Conservation (phyloP, 1,140 invertebrate species). For the Pemphigus obesinymphae region DNA sequence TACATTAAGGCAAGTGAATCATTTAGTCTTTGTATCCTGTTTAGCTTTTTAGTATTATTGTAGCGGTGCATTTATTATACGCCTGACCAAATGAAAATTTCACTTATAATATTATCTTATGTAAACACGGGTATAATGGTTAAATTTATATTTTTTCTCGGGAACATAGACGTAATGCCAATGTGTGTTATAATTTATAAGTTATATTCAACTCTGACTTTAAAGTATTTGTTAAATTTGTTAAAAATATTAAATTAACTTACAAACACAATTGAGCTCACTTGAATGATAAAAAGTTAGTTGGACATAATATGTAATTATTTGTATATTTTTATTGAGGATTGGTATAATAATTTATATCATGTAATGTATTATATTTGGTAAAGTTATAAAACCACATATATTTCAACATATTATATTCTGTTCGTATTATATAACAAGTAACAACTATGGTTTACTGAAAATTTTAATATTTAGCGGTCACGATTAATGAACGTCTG, state of each 20-base stretch:
- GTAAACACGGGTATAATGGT: too few species aligned
- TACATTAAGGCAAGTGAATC: too few species aligned
- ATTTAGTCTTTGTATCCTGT: too few species aligned
- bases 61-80: too few species aligned
- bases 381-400: not conserved
- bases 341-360: not conserved
- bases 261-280: not conserved
- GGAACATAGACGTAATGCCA: too few species aligned
- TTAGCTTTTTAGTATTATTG: too few species aligned
- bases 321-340: not conserved
- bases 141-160: too few species aligned
- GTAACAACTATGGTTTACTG: not conserved
- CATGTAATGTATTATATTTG: not conserved
- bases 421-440: not conserved
- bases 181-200: too few species aligned
- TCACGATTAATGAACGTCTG: not conserved
- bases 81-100: too few species aligned
- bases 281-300: not conserved
- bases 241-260: not conserved
- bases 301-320: not conserved
- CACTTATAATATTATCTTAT: too few species aligned
- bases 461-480: conserved; percentile 9
- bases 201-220: not conserved
- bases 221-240: too few species aligned
- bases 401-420: not conserved